phyloP scores from a whole-genome alignment of 1,140 invertebrate genomes.

The Hycleus phaleratus region DNA sequence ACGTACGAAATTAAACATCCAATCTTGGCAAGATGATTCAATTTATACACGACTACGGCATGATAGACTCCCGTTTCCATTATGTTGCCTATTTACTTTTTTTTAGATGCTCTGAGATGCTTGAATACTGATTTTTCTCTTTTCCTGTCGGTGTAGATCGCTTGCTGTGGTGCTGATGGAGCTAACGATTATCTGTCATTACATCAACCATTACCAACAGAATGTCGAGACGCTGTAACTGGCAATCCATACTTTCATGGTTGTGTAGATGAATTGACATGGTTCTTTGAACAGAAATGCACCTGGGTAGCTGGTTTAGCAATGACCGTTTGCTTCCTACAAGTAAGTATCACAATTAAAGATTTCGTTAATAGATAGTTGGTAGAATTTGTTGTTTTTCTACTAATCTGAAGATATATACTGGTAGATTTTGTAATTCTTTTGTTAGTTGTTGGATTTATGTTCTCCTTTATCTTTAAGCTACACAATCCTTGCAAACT shows the following conservation, averaged over 20 bases:
- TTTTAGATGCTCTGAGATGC: background rate
- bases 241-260: slow-evolving; percentile 83
- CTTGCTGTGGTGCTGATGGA: slow-evolving; percentile 77
- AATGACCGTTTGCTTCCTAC: slow-evolving; percentile 61
- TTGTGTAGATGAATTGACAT: slow-evolving; percentile 76
- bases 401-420: too few relatives aligned
- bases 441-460: slow-evolving; percentile 31
- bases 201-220: slow-evolving; percentile 67
- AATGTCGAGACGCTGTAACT: slow-evolving; percentile 77
- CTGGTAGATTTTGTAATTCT: slow-evolving; percentile 14
- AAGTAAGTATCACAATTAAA: slow-evolving; percentile 49
- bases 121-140: slow-evolving; percentile 1
- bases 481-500: slow-evolving; percentile 29
- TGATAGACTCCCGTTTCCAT: too few relatives aligned
- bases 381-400: too few relatives aligned
- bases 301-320: slow-evolving; percentile 75
- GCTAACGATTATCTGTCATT: slow-evolving; percentile 69
- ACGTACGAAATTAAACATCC: too few relatives aligned
- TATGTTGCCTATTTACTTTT: background rate
- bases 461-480: slow-evolving; percentile 28
- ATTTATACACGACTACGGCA: too few relatives aligned
- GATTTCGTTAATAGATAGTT: too few relatives aligned
- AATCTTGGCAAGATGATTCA: too few relatives aligned
- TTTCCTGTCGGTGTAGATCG: slow-evolving; percentile 51
- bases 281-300: slow-evolving; percentile 74